These are phyloP conservation scores for Heteractis magnifica DNA, from an alignment of 92 coral and sea anemone species.

Conservation along the genomic window DNA sequence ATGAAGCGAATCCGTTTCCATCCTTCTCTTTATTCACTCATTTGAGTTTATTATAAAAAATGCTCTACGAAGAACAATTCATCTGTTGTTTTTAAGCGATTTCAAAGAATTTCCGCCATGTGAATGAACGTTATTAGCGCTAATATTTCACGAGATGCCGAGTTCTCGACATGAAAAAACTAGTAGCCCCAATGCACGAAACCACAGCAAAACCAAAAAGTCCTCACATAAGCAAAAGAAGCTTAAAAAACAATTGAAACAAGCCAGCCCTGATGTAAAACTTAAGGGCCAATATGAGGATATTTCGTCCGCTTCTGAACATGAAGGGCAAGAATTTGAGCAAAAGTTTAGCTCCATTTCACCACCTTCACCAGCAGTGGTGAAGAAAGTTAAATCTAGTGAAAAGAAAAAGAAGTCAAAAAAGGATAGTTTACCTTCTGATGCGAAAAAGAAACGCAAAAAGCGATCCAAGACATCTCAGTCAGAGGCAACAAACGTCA, in stretches of 20 bases:
- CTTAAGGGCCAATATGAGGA: constrained; percentile 97
- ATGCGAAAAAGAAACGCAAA: constrained; percentile 74
- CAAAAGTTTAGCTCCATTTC: constrained; percentile 84
- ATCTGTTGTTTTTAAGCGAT: constrained; percentile 61
- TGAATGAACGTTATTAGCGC: constrained; percentile 59
- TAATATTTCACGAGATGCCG: constrained; percentile 83
- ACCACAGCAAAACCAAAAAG: constrained; percentile 97
- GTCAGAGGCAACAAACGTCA: constrained; percentile 32
- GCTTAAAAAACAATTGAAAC: constrained; percentile 84
- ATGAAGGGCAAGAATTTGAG: constrained; percentile 67
- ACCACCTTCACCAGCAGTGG: constrained; percentile 81
- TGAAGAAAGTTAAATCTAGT: constrained; percentile 74
- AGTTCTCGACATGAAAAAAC: constrained; percentile 88
- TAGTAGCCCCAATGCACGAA: constrained; percentile 91
- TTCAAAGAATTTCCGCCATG: constrained; percentile 66
- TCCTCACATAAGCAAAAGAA: constrained; percentile 95
- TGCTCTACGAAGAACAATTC: constrained; percentile 50
- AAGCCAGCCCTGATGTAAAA: constrained; percentile 82
- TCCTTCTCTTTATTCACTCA: constrained; percentile 65
- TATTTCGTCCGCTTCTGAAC: constrained; percentile 97
- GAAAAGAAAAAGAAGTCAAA: constrained; percentile 80
- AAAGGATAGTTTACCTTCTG: constrained; percentile 64
- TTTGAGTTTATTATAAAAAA: constrained; percentile 63
- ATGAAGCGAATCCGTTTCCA: constrained; percentile 83
- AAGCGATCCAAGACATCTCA: constrained; percentile 67